Base-by-base conservation (phyloP, 2,797 vertebrate genomes). In the Serranus cabrilla region DNA sequence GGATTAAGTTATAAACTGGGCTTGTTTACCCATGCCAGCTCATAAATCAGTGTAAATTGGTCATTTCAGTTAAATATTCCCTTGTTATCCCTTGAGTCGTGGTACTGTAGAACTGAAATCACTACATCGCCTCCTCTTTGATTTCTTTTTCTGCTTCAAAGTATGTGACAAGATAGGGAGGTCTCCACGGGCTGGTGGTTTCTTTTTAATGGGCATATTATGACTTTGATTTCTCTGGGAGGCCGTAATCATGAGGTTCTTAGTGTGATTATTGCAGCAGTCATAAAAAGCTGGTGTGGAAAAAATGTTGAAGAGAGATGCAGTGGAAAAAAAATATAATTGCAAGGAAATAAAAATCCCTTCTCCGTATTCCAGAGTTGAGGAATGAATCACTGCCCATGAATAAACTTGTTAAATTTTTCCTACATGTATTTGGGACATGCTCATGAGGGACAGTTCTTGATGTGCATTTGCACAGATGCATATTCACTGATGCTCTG, bases 401-500 rank as follows among this genome's bases (percentile, higher is more conserved):
- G 51, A 74, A 62, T 52, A 39, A 25, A 8, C 49, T 13, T 16
- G 12, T 69, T 57, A 11, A 13, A 56, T 65, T 46, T 54, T 27
- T 14, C 40, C 71, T 75, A 54, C 7, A 49, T 64, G 66, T 50
- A 54, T 77, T 74, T n/a, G 31, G 58, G 64, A 60, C 43, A 23
- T 46, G 59, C 58, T 78, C 17, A 2, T 5, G 42, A 45, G 78
- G 58, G 71, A 46, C 68, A 11, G 52, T 40, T 72, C 60, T 50
- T 20, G 46, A 85, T 81, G 78, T 79, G 74, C 66, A 74, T 80
- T 82, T 84, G 80, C 64, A 68, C 37, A 59, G 46, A 80, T 76
- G 65, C 76, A 74, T 72, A 66, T 79, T 86, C 54, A 68, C 51
- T 34, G 60, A 58, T 0, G 65, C 46, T 34, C 45, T 62, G 11